A percentile compares a stretch with the other conserved stretches of the same genome.
These are phyloP conservation scores for Bufotes viridis DNA, from an alignment of 2,797 vertebrate genomes.

Conservation along the genomic window DNA sequence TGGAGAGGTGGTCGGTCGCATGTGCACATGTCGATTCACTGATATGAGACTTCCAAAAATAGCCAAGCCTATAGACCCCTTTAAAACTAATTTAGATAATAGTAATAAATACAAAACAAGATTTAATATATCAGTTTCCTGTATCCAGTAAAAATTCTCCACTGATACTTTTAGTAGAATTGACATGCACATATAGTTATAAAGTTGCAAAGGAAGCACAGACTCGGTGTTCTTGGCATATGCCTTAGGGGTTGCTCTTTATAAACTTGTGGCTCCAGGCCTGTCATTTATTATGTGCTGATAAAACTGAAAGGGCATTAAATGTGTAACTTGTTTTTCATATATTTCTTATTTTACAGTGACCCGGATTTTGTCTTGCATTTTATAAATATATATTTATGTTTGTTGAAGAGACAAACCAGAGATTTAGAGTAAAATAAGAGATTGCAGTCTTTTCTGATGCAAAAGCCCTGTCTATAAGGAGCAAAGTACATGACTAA, in stretches of 20 bases:
- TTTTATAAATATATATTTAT: slow-evolving; percentile 40
- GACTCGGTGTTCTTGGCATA: slow-evolving; percentile 51
- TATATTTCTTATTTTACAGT: slow-evolving; percentile 40
- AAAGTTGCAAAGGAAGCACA: slow-evolving; percentile 59
- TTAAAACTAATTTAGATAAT: not conserved
- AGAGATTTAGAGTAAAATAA: slow-evolving; percentile 11
- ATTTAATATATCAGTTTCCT: slow-evolving; percentile 9
- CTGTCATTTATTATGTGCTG: slow-evolving; percentile 62
- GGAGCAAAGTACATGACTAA: not conserved
- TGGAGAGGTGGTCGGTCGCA: no score
- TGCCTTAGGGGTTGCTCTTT: slow-evolving; percentile 61
- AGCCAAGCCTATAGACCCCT: no score
- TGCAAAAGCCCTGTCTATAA: not conserved
- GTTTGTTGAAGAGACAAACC: not conserved
- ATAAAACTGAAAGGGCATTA: slow-evolving; percentile 58
- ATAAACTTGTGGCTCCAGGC: slow-evolving; percentile 61
- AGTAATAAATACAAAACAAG: not conserved
- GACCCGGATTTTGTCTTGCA: slow-evolving; percentile 48
- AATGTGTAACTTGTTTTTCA: slow-evolving; percentile 47
- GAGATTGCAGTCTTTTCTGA: not conserved
- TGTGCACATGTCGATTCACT: no score
- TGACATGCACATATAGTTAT: slow-evolving; percentile 56
- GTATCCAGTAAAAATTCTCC: slow-evolving; percentile 4
- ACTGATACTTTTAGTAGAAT: slow-evolving; percentile 35
- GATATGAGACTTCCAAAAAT: no score